Base-by-base conservation (phyloP, 2,113 vertebrate species). In the Pelecanus crispus region DNA sequence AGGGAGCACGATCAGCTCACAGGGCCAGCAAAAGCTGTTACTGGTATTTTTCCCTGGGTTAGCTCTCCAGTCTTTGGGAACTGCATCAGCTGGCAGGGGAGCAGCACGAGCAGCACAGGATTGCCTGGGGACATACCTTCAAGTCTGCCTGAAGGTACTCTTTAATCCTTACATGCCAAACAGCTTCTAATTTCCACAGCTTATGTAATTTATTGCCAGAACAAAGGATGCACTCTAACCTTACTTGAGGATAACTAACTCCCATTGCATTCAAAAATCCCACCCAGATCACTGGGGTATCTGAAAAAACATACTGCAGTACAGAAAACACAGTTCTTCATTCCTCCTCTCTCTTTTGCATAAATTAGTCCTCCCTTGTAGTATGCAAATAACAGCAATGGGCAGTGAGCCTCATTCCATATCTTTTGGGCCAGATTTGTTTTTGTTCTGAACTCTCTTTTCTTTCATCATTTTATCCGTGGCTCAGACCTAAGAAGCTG, bases 321-420 rank as follows among this genome's bases (percentile, higher is more conserved):
- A 84, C 52, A 56, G 49, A 93, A 91, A 71, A 88, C 45, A 66
- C 22, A 67, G 52, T 45, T 88, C 68, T 86, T 90, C 85, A 55
- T 84, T 89, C 59, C 65, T 80, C 74, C 74, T 91, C 84, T 79
- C 45, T 77, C 68, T 80, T 91, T 73, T 86, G 83, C 87, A 87
- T 86, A 58, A 94, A 87, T 79, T 90, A 94, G 49, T 85, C 63
- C 80, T 94, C 26, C 61, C 83, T 89, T 87, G 83, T 88, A 92
- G 81, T 92, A 94, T 50, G 84, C 63, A 97, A 96, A 94, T 74
- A 96, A 86, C 58, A 87, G 49, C 53, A 94, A 90, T 2, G 16
- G 59, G 59, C 81, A 83, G 56, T 58, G 61, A 61, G 73, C 58
- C 52, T 85, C 31, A 45, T 89, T 87, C 61, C 25, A 1, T 38